phyloP scores from a whole-genome alignment of 92 coral and sea anemone species.

The Zoanthus solanderi region DNA sequence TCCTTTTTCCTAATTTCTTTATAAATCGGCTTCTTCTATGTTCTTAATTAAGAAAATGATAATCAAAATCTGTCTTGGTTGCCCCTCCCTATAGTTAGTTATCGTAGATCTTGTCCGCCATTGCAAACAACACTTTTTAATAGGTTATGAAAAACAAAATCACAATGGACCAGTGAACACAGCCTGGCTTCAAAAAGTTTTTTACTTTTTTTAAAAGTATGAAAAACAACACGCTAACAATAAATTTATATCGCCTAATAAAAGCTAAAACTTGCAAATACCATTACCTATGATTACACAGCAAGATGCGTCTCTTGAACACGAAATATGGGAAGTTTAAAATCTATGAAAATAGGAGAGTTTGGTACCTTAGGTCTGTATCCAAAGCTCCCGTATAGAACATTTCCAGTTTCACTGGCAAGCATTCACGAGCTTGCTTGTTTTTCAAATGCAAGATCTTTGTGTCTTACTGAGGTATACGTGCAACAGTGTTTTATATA shows the following conservation, averaged over 20 bases:
- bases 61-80: not conserved
- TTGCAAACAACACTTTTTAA: slow-evolving; percentile 23
- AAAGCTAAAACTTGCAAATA: not conserved
- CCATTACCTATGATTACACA: not conserved
- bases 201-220: not conserved
- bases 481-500: slow-evolving; percentile 5
- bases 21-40: slow-evolving; percentile 1
- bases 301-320: too few relatives aligned
- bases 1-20: not conserved
- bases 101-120: slow-evolving; percentile 34
- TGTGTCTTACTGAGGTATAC: slow-evolving; percentile 20
- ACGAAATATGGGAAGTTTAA: not conserved
- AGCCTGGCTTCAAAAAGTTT: slow-evolving; percentile 5
- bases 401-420: not conserved
- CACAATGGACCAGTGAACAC: slow-evolving; percentile 39
- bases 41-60: slow-evolving; percentile 24
- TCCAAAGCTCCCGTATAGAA: slow-evolving; percentile 16
- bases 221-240: not conserved
- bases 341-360: not conserved
- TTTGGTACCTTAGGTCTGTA: slow-evolving; percentile 28
- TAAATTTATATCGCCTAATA: too few relatives aligned
- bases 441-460: slow-evolving; percentile 8
- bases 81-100: slow-evolving; percentile 26
- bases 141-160: not conserved
- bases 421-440: slow-evolving; percentile 9